Base-by-base conservation (phyloP, 2,113 vertebrate species). In the Merops nubicus region DNA sequence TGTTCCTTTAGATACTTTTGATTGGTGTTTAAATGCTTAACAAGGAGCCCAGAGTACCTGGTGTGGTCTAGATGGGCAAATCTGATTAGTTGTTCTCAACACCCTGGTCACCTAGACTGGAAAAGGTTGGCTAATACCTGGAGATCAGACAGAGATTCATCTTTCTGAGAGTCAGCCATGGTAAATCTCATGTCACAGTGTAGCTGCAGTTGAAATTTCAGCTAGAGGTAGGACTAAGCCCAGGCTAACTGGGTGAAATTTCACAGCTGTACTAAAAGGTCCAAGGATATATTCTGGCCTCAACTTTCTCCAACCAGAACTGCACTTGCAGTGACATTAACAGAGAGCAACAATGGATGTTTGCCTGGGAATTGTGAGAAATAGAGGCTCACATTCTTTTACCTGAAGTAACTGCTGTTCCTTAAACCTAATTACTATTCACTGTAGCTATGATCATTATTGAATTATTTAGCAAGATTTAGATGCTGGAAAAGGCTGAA, bases 381-480 rank as follows among this genome's bases (percentile, higher is more conserved):
- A 78, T 4, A 56, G 28, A 11, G 43, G 8, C 9, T 9, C 15
- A 95, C 42, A 34, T 51, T 83, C 36, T 89, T 92, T 87, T 45
- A 77, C 43, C 38, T 47, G 45, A 91, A 79, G 34, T 57, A 80
- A 76, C 56, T 47, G 18, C 36, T 70, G 26, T 60, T 73, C 68
- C 80, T 87, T 77, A 79, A 88, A 62, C 50, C 54, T 93, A 85
- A 86, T 56, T 88, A 57, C 21, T 45, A 40, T 59, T 78, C 76
- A 40, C 43, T 19, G 31, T 63, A 85, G n/a, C 4, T 0, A 47
- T 81, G n/a, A 47, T 56, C 84, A 96, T 91, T 64, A 78, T 34
- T 84, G 45, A 90, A 81, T 88, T 94, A 93, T 95, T 95, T 90
- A 84, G 57, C 60, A 78, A 81, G 31, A 84, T 85, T 77, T 69